These are phyloP conservation scores for Caenorhabditis sp. DNA, from an alignment of 2,888 invertebrate species.

Conservation along the genomic window DNA sequence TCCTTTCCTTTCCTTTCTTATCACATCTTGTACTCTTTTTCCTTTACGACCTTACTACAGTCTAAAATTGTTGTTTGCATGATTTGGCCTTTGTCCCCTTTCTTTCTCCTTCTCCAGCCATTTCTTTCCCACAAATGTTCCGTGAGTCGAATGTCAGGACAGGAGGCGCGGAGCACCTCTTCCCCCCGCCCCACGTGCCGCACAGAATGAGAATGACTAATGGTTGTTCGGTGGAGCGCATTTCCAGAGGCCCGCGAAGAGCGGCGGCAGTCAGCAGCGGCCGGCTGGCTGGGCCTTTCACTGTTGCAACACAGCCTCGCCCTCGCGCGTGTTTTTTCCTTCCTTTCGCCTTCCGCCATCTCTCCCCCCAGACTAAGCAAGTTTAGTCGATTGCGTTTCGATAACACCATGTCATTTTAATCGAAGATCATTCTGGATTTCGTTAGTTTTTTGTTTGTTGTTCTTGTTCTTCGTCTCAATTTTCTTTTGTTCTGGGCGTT, in stretches of 20 bases:
- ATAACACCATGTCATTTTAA: slow-evolving; percentile 18
- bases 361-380: slow-evolving; percentile 26
- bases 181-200: background rate
- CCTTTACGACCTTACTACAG: background rate
- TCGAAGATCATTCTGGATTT: slow-evolving; percentile 25
- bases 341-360: slow-evolving; percentile 9
- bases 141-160: too few species aligned
- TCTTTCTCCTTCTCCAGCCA: background rate
- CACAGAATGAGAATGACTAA: slow-evolving; percentile 28
- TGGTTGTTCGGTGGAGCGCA: slow-evolving; percentile 32
- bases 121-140: too few species aligned
- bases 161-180: too few species aligned
- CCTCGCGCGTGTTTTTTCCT: slow-evolving; percentile 35
- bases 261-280: too few species aligned
- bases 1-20: background rate
- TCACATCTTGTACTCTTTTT: background rate
- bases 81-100: slow-evolving; percentile 6
- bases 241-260: slow-evolving; percentile 13
- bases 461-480: background rate
- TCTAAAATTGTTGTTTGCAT: too few species aligned
- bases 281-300: background rate
- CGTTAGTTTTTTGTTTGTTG: slow-evolving; percentile 7
- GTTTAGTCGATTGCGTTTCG: slow-evolving; percentile 33
- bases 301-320: slow-evolving; percentile 36
- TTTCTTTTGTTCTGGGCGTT: slow-evolving; percentile 15